Evolutionary conservation across 1,140 invertebrate species (phyloP).

Genomic region (Whitmania pigra): DNA sequence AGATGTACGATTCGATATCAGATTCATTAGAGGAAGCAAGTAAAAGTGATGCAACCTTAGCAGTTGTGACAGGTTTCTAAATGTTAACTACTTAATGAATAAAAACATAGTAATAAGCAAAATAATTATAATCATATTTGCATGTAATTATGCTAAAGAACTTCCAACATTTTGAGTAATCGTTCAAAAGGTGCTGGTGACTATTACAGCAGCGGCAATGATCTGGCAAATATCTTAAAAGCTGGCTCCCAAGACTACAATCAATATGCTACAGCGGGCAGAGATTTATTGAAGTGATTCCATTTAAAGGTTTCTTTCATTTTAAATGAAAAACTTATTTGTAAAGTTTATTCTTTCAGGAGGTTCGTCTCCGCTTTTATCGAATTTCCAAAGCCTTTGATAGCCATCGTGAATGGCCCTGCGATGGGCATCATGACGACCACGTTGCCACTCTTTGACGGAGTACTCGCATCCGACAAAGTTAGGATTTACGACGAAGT

Average conservation of each 20-base stretch:
- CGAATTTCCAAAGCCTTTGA: conserved; percentile 71
- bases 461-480: conserved; percentile 66
- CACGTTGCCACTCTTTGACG: conserved; percentile 68
- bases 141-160: not conserved
- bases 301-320: not conserved
- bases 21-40: conserved; percentile 7
- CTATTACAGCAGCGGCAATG: conserved; percentile 76
- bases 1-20: not conserved
- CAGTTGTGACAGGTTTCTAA: not conserved
- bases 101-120: not conserved
- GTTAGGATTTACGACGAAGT: not conserved
- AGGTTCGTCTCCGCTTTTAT: conserved; percentile 67
- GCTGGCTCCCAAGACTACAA: conserved; percentile 37
- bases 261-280: conserved; percentile 39
- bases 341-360: conserved; percentile 32
- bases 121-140: not conserved
- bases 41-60: conserved; percentile 17
- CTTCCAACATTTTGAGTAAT: not conserved
- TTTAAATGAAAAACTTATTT: not conserved
- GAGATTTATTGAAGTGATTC: conserved; percentile 38
- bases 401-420: conserved; percentile 80
- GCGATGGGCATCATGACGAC: conserved; percentile 79
- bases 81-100: not conserved
- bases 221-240: conserved; percentile 52
- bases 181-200: conserved; percentile 50